phyloP scores from a whole-genome alignment of 2,888 invertebrate species.

The Nysson spinosus region DNA sequence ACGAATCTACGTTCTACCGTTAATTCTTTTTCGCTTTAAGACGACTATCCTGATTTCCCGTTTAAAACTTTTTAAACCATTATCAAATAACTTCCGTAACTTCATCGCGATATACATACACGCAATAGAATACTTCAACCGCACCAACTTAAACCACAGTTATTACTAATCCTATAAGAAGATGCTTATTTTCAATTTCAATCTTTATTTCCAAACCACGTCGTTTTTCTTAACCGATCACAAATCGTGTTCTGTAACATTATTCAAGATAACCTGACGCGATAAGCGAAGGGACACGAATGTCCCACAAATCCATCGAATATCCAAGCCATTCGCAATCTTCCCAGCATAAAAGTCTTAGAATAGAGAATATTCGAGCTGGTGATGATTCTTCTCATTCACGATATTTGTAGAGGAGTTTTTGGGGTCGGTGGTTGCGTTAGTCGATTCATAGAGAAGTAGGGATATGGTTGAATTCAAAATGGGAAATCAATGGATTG shows the following conservation, averaged over 20 bases:
- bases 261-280: not conserved
- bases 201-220: no score
- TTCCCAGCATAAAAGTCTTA: not conserved
- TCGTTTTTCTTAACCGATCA: not conserved
- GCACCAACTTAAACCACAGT: no score
- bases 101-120: no score
- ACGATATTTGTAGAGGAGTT: slow-evolving; percentile 19
- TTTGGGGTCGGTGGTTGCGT: slow-evolving; percentile 33
- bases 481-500: slow-evolving; percentile 37
- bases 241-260: not conserved
- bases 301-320: not conserved
- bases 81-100: no score
- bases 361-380: not conserved
- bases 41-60: not conserved
- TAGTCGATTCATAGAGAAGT: slow-evolving; percentile 20
- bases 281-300: not conserved
- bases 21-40: not conserved
- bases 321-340: not conserved
- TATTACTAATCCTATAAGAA: no score
- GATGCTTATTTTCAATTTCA: no score
- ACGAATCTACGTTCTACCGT: slow-evolving; percentile 8
- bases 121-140: no score
- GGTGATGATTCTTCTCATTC: not conserved
- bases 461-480: slow-evolving; percentile 18
- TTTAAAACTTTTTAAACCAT: no score